These are phyloP conservation scores for Dicranocentrus wangi DNA, from an alignment of 2,888 invertebrate species.

Conservation along the genomic window DNA sequence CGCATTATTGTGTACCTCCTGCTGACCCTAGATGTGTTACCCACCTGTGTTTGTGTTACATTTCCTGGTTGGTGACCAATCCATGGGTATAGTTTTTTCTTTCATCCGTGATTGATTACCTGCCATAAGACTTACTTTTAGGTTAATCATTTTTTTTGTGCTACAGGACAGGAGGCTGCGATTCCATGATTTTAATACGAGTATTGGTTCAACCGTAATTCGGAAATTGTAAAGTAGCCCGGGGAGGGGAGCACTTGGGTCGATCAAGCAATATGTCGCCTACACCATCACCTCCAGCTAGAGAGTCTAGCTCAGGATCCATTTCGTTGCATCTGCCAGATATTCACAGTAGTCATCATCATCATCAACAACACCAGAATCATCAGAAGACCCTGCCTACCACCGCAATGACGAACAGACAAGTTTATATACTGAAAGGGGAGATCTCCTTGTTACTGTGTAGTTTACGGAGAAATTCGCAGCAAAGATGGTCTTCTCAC, in stretches of 20 bases:
- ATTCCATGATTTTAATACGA: too few relatives aligned
- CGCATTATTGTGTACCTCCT: too few relatives aligned
- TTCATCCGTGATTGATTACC: too few relatives aligned
- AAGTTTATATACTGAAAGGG: conserved; percentile 69
- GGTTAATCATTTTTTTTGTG: too few relatives aligned
- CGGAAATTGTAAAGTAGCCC: too few relatives aligned
- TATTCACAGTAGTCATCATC: conserved; percentile 30
- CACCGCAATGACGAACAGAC: conserved; percentile 41
- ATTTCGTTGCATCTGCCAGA: conserved; percentile 38
- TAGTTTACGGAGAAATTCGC: conserved; percentile 66
- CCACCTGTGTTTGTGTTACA: too few relatives aligned
- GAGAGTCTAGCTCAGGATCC: conserved; percentile 45
- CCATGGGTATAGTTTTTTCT: too few relatives aligned
- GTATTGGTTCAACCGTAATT: too few relatives aligned
- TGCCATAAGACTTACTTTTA: too few relatives aligned
- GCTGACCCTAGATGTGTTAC: too few relatives aligned
- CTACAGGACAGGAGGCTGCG: too few relatives aligned
- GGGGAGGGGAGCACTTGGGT: neutral
- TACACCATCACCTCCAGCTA: conserved; percentile 7
- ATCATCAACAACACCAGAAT: conserved; percentile 22
- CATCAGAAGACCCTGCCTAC: neutral
- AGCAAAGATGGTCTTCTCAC: conserved; percentile 71
- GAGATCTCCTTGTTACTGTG: conserved; percentile 70
- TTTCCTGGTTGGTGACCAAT: too few relatives aligned
- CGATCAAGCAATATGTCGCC: neutral